These are phyloP conservation scores for Craniophora ligustri DNA, from an alignment of 2,888 invertebrate species.

Conservation along the genomic window DNA sequence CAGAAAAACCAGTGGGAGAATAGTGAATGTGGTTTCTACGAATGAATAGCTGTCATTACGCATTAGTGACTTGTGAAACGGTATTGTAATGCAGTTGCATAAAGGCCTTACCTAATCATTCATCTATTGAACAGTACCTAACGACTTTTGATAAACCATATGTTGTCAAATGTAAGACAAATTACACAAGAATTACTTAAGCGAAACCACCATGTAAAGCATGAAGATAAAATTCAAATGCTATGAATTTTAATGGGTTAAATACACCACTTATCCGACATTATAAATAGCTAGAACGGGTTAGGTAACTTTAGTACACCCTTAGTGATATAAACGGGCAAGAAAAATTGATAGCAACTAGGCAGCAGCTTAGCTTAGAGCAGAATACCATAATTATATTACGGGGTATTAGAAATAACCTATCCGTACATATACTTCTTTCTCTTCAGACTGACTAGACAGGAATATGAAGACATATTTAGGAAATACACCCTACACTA, in stretches of 20 bases:
- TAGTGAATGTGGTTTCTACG: slow-evolving; percentile 75
- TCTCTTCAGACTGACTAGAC: too few species aligned
- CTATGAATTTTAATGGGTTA: slow-evolving; percentile 53
- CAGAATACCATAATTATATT: slow-evolving; percentile 47
- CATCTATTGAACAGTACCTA: slow-evolving; percentile 25
- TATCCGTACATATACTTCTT: slow-evolving; percentile 57
- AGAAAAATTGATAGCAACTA: slow-evolving; percentile 43
- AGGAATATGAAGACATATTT: too few species aligned
- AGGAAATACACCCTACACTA: too few species aligned
- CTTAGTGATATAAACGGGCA: slow-evolving; percentile 42
- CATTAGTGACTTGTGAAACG: slow-evolving; percentile 50
- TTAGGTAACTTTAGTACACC: slow-evolving; percentile 22
- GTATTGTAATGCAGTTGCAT: slow-evolving; percentile 45
- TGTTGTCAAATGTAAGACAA: slow-evolving; percentile 30
- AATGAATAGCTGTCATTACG: slow-evolving; percentile 60
- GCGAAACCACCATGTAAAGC: slow-evolving; percentile 44
- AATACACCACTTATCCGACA: slow-evolving; percentile 37
- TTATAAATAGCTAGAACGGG: slow-evolving; percentile 46
- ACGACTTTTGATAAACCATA: slow-evolving; percentile 17
- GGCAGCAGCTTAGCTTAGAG: slow-evolving; percentile 11
- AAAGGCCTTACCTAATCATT: slow-evolving; percentile 26
- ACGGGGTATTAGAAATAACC: slow-evolving; percentile 54
- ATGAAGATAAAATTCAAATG: slow-evolving; percentile 48
- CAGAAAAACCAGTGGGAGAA: slow-evolving; percentile 70
- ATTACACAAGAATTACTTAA: slow-evolving; percentile 41